Evolutionary conservation across 2,113 vertebrate genomes (phyloP), one percentile per base, ranked within the genome.

Genomic region (Neotoma lepida): DNA sequence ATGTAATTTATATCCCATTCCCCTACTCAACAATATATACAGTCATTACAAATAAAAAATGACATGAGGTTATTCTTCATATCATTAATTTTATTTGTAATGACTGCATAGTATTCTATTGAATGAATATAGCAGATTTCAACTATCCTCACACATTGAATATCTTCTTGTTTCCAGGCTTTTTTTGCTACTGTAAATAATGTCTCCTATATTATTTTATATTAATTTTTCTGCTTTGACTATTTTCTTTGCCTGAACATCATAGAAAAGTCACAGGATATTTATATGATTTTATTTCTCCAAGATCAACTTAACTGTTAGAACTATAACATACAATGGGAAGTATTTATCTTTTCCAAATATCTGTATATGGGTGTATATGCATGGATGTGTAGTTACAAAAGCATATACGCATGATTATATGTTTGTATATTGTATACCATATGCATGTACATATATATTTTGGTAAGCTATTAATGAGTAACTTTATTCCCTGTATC

Each of bases 31-130:
- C 26, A 63, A 28, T 41, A 84, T 41, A 84, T 44, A 28, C 22
- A 61, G 39, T 61, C 80, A 9, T 82, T 61, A 82, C 39, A 84
- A 84, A 63, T 41, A 63, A 82, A 81, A 54, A 56, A 63, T 82
- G n/a, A 30, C 13, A 82, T 90, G 12, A 77, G 9, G 13, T 33
- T 89, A 82, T 88, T 93, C 35, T 85, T 41, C n/a, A 64, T 66
- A 20, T 82, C 51, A 95, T 92, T 95, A 89, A 35, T 82, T 86
- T 82, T 95, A 95, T 94, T 94, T 93, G 30, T 90, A 91, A 71
- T 88, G 35, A 92, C 22, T 70, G 0, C 66, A 33, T 93, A 95
- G 63, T 95, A 44, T 64, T 70, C 46, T 20, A 64, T 86, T 93
- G 10, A 87, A 56, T 95, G 4, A 13, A 20, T 92, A n/a, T 89